Evolutionary conservation across 1,140 invertebrate species (phyloP), one percentile per base, ranked within the genome.

Genomic region (Tetramorium alpestre): DNA sequence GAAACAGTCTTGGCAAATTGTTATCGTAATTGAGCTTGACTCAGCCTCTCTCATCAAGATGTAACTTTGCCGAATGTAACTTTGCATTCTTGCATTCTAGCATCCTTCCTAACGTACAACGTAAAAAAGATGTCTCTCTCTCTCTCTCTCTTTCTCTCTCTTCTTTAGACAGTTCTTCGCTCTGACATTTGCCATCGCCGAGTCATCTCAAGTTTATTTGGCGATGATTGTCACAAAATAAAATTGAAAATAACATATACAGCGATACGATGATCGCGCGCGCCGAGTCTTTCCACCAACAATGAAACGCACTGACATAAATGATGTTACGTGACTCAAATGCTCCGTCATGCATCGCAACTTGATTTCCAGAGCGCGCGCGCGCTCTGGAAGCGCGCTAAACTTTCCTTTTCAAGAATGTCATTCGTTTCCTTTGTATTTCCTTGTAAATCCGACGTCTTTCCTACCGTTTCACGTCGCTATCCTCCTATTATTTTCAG

Each of bases 381-480:
- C 62, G 1, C 28, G 28, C 22, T 22, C 22, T 22, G 22, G 22
- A 22, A 22, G 67, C 62, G 84, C 70, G 67, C 62, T 62, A 82
- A 89, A 93, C 90, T 92, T 93, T 93, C 92, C 88, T 89, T 81
- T 58, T 72, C n/a, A 87, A 84, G 90, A 90, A 91, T 91, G 90
- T 90, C 92, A 90, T 89, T 89, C 78, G 70, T 75, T 92, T 93
- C 88, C 91, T 91, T 88, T 87, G 33, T 78, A 54, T 78, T 78
- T 73, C 58, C 49, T 69, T 81, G 33, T 33, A 58, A 78, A 47
- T n/a, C 64, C 58, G 60, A 54, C 64, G 49, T 85, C 51, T 81
- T 60, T 60, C 65, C 13, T 38, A 85, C 25, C n/a, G 54, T 62
- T 73, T 84, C 69, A 65, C 44, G 18, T 87, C 58, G 28, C 49